A percentile compares a stretch with the other conserved stretches of the same genome.
Conservation (phyloP, 2,888 invertebrate species). For the Oscheius sp. region DNA sequence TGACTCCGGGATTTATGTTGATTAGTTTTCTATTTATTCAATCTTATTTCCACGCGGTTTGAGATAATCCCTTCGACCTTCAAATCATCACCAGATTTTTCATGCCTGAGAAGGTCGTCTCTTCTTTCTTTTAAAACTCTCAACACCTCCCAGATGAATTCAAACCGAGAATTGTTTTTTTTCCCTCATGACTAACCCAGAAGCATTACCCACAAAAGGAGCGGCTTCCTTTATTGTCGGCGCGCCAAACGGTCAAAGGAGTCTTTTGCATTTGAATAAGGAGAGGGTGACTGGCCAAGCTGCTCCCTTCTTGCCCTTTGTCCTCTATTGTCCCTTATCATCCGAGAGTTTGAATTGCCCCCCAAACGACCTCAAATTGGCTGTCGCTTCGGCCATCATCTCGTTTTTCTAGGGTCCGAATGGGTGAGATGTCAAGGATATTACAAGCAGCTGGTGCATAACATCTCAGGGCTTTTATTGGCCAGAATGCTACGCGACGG, state of each 20-base stretch:
- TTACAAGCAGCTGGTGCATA: conserved; percentile 7
- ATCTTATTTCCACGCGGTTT: neutral
- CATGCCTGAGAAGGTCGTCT: too few species aligned
- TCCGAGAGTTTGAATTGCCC: neutral
- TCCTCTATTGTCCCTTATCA: neutral
- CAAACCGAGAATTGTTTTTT: too few species aligned
- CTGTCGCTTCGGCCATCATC: neutral
- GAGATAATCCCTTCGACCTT: too few species aligned
- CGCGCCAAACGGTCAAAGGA: conserved; percentile 7
- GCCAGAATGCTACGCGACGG: too few species aligned
- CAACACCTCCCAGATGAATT: too few species aligned
- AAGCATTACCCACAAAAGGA: conserved; percentile 6
- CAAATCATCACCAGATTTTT: too few species aligned
- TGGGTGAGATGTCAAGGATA: conserved; percentile 20
- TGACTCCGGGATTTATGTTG: neutral
- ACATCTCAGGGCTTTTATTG: neutral
- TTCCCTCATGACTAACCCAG: neutral
- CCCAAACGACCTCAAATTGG: conserved; percentile 3
- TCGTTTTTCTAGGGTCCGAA: conserved; percentile 3
- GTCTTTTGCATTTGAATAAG: conserved; percentile 19
- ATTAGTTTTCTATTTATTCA: neutral
- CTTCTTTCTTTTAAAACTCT: too few species aligned
- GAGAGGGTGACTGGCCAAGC: conserved; percentile 15
- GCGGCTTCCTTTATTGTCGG: conserved; percentile 24
- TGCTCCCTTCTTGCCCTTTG: neutral